These are phyloP conservation scores for Sturnira hondurensis DNA, from an alignment of 2,113 vertebrate species.

Conservation along the genomic window DNA sequence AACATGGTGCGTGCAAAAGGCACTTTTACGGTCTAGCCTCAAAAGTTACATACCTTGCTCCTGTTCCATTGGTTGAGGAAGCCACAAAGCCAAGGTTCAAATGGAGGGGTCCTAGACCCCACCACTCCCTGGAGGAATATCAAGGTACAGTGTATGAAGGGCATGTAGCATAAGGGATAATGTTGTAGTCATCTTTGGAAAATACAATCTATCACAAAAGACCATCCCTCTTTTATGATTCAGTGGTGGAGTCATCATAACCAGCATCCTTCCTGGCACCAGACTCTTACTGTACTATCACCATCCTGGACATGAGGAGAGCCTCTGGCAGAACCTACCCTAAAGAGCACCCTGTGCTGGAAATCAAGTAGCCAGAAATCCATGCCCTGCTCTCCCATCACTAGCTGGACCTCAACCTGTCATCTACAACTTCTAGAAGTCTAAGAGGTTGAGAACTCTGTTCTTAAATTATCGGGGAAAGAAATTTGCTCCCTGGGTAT, in stretches of 20 bases:
- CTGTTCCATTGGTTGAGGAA: not conserved
- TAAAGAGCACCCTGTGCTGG: not conserved
- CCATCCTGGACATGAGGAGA: not conserved
- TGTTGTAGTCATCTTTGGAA: not conserved
- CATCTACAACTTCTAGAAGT: not conserved
- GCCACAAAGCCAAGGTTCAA: not conserved
- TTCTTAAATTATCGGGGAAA: not conserved
- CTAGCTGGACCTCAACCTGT: not conserved
- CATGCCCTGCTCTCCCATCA: not conserved
- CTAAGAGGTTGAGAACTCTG: not conserved
- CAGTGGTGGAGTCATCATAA: not conserved
- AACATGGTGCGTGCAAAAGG: not conserved
- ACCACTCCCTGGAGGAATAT: not conserved
- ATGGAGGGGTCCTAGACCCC: not conserved
- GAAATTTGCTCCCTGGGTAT: not conserved
- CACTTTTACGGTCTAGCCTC: not conserved
- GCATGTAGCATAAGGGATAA: not conserved
- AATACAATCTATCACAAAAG: not conserved
- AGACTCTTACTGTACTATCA: not conserved
- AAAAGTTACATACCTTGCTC: not conserved
- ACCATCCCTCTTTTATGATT: not conserved
- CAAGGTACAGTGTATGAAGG: not conserved
- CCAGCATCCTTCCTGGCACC: not conserved
- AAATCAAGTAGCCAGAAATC: not conserved
- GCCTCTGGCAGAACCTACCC: not conserved